Conservation (phyloP, 2,888 invertebrate species). For the Ypsolopha sequella region DNA sequence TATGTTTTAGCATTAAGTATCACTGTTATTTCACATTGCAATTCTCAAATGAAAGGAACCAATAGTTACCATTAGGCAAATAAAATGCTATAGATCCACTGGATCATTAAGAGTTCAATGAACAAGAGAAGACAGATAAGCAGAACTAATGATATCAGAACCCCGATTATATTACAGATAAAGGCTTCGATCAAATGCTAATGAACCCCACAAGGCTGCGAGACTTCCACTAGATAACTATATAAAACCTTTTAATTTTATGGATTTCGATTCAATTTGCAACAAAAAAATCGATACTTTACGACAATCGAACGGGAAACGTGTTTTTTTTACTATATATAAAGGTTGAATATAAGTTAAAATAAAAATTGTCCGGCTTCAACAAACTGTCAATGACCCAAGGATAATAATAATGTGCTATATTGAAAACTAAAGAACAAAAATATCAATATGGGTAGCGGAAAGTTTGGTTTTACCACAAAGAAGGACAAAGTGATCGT, state of each 20-base stretch:
- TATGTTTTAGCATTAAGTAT: too few relatives aligned
- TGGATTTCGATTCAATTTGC: slow-evolving; percentile 52
- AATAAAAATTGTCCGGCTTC: slow-evolving; percentile 19
- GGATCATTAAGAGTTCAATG: too few relatives aligned
- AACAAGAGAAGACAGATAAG: background rate
- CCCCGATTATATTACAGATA: slow-evolving; percentile 56
- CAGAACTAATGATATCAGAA: slow-evolving; percentile 32
- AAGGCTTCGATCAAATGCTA: slow-evolving; percentile 40
- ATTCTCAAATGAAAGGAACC: too few relatives aligned
- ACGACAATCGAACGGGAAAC: slow-evolving; percentile 41
- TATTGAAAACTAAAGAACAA: slow-evolving; percentile 10
- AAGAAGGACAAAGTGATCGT: slow-evolving; percentile 56
- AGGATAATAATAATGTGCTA: slow-evolving; percentile 21
- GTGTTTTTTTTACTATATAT: slow-evolving; percentile 30
- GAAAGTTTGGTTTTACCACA: slow-evolving; percentile 49
- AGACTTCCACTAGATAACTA: slow-evolving; percentile 50
- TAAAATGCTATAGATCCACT: too few relatives aligned
- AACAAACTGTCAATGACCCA: slow-evolving; percentile 19
- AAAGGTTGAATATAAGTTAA: slow-evolving; percentile 26
- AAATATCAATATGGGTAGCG: slow-evolving; percentile 56
- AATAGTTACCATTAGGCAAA: too few relatives aligned
- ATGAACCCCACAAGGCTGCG: slow-evolving; percentile 59
- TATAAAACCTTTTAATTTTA: slow-evolving; percentile 65
- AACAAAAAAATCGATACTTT: slow-evolving; percentile 57
- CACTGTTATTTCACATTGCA: too few relatives aligned